phyloP scores from a whole-genome alignment of 2,113 vertebrate genomes.

The Xyliphius kryptos region DNA sequence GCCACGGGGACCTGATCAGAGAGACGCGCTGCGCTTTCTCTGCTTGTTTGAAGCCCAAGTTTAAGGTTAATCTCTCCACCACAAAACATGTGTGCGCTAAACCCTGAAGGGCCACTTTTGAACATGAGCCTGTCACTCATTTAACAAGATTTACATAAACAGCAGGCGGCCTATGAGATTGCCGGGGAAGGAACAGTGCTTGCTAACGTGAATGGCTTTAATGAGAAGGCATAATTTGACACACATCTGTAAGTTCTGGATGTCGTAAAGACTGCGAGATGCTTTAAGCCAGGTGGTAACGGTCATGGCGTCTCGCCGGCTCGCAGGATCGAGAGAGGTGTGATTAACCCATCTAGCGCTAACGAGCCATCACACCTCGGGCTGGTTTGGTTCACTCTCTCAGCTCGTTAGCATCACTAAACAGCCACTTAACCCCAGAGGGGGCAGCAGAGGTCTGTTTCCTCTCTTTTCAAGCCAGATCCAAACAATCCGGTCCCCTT shows the following conservation, averaged over 20 bases:
- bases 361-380: slow-evolving; percentile 55
- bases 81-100: slow-evolving; percentile 57
- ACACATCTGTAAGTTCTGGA: not conserved
- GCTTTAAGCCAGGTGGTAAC: not conserved
- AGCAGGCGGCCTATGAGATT: not conserved
- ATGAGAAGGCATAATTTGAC: slow-evolving; percentile 15
- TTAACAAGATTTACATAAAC: slow-evolving; percentile 21
- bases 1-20: slow-evolving; percentile 55
- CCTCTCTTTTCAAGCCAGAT: slow-evolving; percentile 34
- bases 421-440: slow-evolving; percentile 50
- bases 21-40: slow-evolving; percentile 46
- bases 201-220: too few relatives aligned
- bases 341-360: slow-evolving; percentile 38
- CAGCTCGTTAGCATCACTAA: slow-evolving; percentile 61
- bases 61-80: slow-evolving; percentile 45
- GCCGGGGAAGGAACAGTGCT: too few relatives aligned
- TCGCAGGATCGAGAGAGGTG: slow-evolving; percentile 3
- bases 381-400: slow-evolving; percentile 48
- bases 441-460: slow-evolving; percentile 27
- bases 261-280: too few relatives aligned
- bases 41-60: slow-evolving; percentile 25
- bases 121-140: slow-evolving; percentile 26
- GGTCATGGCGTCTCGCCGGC: slow-evolving; percentile 11
- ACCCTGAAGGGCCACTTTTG: slow-evolving; percentile 39
- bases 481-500: slow-evolving; percentile 36